Percentiles rank a stretch among this genome's conserved stretches.
These are phyloP conservation scores for Elymnias hypermnestra DNA, from an alignment of 1,140 invertebrate genomes.

Conservation along the genomic window DNA sequence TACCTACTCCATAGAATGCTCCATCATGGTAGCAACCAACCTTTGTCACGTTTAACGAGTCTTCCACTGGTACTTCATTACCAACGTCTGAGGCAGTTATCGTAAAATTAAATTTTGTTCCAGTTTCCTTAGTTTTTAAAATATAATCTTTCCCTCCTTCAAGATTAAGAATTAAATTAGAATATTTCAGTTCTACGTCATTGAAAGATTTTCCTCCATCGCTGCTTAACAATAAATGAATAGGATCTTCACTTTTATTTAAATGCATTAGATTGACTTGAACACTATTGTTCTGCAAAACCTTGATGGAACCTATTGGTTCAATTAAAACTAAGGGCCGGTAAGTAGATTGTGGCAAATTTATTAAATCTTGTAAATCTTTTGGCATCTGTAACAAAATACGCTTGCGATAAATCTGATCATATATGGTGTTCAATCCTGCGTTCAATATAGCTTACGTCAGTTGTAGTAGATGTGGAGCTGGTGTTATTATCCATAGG, in stretches of 20 bases:
- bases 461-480: slow-evolving; percentile 23
- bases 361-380: slow-evolving; percentile 29
- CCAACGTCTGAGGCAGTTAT: slow-evolving; percentile 49
- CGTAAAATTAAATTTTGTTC: slow-evolving; percentile 67
- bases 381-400: slow-evolving; percentile 23
- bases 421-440: no score
- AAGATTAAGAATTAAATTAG: slow-evolving; percentile 56
- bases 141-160: slow-evolving; percentile 67
- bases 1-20: slow-evolving; percentile 63
- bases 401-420: neutral
- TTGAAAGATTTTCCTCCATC: slow-evolving; percentile 59
- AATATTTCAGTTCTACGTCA: slow-evolving; percentile 58
- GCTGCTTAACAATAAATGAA: slow-evolving; percentile 62
- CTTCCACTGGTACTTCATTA: slow-evolving; percentile 45
- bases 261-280: slow-evolving; percentile 63
- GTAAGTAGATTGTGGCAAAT: slow-evolving; percentile 23
- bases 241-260: slow-evolving; percentile 52
- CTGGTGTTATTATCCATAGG: slow-evolving; percentile 43
- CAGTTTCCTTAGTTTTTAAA: slow-evolving; percentile 68
- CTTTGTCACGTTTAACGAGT: slow-evolving; percentile 35
- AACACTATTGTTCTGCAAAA: slow-evolving; percentile 65
- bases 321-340: slow-evolving; percentile 55
- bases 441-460: slow-evolving; percentile 14
- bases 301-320: slow-evolving; percentile 65
- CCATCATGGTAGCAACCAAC: slow-evolving; percentile 63